Evolutionary conservation across 2,888 invertebrate species (phyloP), one percentile per base, ranked within the genome.

Genomic region (Cataglyphis cursor): DNA sequence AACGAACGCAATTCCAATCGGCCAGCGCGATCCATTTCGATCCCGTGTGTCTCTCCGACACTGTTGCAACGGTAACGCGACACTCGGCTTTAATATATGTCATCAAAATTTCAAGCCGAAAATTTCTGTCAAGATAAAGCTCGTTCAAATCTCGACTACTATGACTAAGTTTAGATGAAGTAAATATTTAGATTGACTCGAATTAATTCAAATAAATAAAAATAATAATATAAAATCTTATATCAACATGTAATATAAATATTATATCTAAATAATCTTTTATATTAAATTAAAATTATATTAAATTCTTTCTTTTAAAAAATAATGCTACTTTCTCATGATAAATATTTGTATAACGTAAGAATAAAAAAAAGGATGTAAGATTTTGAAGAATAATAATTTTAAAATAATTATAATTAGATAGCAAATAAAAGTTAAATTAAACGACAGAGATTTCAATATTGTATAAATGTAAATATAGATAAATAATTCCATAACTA

Each of bases 1-100:
- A 86, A 86, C 83, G 88, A 87, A 80, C 59, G 59, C 68, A 28
- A 78, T 78, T 78, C 57, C 57, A 57, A 68, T 78, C 70, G 76
- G 41, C 24, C 15, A 21, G 28, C 21, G 21, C n/a, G 54, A 66
- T 66, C 66, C n/a, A 70, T 72, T 78, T 70, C 57, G 44, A 59
- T 54, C 35, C 44, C 4, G 35, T 28, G 57, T 44, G 70, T 59
- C 41, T 70, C 31, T 12, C 28, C 41, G 28, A 41, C 41, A 66
- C n/a, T 6, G 9, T 8, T 31, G 31, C 41, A 59, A 59, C n/a
- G 31, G 28, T 70, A 70, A 68, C 31, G 70, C 24, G 35, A 57
- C 28, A 31, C 12, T 57, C 18, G 41, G 18, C 15, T 66, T 6
- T 41, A 78, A 57, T 57, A 68, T 12, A 68, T 78, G 28, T 78